Evolutionary conservation across 2,113 vertebrate species (phyloP).

Genomic region (Lepisosteus osseus): DNA sequence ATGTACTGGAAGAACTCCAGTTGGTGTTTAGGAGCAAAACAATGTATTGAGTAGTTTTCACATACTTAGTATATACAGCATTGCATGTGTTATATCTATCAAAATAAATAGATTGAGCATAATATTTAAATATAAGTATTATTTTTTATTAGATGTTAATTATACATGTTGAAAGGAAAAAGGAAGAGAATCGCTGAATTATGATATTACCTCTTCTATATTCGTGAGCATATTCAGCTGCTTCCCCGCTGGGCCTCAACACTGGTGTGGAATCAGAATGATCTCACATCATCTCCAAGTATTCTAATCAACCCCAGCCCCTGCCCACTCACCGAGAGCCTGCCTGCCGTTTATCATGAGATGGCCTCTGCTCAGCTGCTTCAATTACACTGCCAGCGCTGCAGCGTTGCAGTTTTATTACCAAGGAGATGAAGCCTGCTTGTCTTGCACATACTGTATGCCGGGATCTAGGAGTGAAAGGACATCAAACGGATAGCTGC

Average conservation of each 20-base stretch:
- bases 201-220: not conserved
- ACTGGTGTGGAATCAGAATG: not conserved
- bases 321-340: not conserved
- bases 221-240: not conserved
- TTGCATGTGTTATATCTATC: too few relatives aligned
- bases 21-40: too few relatives aligned
- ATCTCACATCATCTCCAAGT: not conserved
- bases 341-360: not conserved
- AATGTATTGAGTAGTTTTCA: too few relatives aligned
- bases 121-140: not conserved
- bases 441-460: not conserved
- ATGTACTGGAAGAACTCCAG: too few relatives aligned
- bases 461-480: not conserved
- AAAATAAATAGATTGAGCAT: too few relatives aligned
- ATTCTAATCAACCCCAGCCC: not conserved
- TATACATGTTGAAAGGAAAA: not conserved
- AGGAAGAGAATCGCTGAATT: not conserved
- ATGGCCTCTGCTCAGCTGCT: constrained; percentile 3
- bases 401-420: not conserved
- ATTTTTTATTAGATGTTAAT: not conserved
- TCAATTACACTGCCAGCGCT: not conserved
- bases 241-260: not conserved
- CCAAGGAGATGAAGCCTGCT: not conserved
- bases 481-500: not conserved
- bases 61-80: too few relatives aligned